phyloP scores from a whole-genome alignment of 2,797 vertebrate genomes.

The Alfaro cultratus region DNA sequence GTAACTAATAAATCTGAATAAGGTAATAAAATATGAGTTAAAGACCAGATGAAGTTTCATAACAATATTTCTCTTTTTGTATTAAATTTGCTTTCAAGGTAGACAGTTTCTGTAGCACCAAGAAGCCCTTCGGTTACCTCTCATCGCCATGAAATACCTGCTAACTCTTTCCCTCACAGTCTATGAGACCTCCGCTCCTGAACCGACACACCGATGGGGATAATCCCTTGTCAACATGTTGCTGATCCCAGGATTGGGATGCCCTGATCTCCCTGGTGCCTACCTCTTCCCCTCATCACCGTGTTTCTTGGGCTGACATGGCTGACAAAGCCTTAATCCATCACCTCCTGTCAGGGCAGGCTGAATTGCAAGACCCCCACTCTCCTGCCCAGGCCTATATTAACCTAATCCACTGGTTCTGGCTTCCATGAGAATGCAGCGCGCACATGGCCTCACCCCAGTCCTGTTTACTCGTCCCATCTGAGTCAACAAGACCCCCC shows the following conservation, averaged over 20 bases:
- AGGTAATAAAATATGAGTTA: no score
- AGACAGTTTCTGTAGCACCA: constrained; percentile 19
- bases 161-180: constrained; percentile 41
- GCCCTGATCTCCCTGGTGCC: constrained; percentile 60
- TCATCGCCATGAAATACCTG: constrained; percentile 14
- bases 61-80: no score
- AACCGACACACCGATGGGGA: constrained; percentile 84
- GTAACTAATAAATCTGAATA: no score
- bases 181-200: constrained; percentile 62
- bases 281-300: constrained; percentile 64
- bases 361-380: constrained; percentile 64
- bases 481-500: constrained; percentile 85
- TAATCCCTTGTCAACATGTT: constrained; percentile 85
- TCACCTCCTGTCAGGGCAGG: constrained; percentile 83
- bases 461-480: constrained; percentile 84
- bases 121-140: constrained; percentile 11
- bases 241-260: constrained; percentile 80
- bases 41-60: no score
- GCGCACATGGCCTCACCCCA: constrained; percentile 69
- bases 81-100: background rate
- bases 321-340: constrained; percentile 83
- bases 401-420: constrained; percentile 86
- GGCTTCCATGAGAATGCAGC: constrained; percentile 80
- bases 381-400: constrained; percentile 71
- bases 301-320: constrained; percentile 74